Conservation (phyloP, 2,888 invertebrate species). For the Lasioglossum oenotherae region DNA sequence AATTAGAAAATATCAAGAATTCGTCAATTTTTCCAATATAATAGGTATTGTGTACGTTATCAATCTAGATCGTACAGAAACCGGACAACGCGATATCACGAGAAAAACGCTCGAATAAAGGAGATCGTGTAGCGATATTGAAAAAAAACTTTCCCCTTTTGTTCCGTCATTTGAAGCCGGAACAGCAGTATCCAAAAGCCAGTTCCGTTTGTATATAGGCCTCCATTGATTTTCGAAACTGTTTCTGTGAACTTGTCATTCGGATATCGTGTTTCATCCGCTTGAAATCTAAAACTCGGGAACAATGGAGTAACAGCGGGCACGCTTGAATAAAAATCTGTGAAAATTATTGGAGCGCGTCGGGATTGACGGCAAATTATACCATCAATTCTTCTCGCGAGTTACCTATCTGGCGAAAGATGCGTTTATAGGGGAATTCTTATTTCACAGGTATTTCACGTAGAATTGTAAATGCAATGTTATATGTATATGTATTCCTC, state of each 20-base stretch:
- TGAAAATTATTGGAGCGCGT: not conserved
- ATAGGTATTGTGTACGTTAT: not conserved
- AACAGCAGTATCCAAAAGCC: not conserved
- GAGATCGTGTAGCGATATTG: slow-evolving; percentile 12
- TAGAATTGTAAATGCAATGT: too few relatives aligned
- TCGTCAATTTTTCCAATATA: not conserved
- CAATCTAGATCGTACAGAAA: not conserved
- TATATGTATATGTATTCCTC: too few relatives aligned
- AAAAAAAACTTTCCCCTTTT: not conserved
- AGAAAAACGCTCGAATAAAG: not conserved
- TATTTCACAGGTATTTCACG: too few relatives aligned
- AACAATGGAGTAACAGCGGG: not conserved
- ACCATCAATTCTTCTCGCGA: not conserved
- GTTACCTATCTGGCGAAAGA: not conserved
- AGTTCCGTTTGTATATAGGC: not conserved
- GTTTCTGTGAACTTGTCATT: not conserved
- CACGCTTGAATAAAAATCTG: not conserved
- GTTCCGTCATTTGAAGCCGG: not conserved
- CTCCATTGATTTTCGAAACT: slow-evolving; percentile 40
- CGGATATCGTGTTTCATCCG: slow-evolving; percentile 16
- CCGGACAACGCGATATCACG: not conserved
- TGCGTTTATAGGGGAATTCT: not conserved
- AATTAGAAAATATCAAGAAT: not conserved
- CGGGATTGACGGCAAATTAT: not conserved
- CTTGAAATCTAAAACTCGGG: not conserved